Base-by-base conservation (phyloP, 2,888 invertebrate species). In the Lithophane leautieri region DNA sequence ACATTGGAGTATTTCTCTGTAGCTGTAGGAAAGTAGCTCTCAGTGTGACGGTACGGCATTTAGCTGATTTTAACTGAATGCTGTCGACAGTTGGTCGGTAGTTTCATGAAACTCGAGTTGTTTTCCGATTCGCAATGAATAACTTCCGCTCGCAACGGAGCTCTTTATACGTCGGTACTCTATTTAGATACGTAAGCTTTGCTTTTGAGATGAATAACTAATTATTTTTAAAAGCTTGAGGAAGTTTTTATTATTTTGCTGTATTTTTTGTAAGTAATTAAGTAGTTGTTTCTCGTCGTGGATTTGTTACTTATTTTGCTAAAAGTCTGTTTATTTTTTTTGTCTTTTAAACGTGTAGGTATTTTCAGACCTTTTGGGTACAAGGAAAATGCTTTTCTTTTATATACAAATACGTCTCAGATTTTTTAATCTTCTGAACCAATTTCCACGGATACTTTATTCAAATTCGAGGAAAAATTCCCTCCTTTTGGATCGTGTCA, bases 71-170 rank as follows among this genome's bases (percentile, higher is more conserved):
- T 34, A 68, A 42, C n/a, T 71, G 68, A 73, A 82, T 58, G 63
- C 63, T 82, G 73, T 73, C 40, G 52, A 54, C 50, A 71, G 58
- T 67, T 14, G 7, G 42, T 70, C 54, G 2, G 42, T 67, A 78
- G 82, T 85, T 85, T 58, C 70, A 62, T 61, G 73, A 78, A 83
- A 81, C 70, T 50, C 34, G 60, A 67, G 52, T 52, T 58, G 80
- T 60, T 80, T 79, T 70, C 61, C 69, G 19, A 85, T 69, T 73
- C 70, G 52, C 3, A 44, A 67, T 85, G 69, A 72, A 76, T 70
- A 70, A 70, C 56, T 78, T 72, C 76, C 65, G 52, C 44, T n/a
- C 40, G n/a, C 70, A 68, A 44, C 56, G 12, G 12, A 68, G 42
- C 54, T 54, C 42, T 79, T 50, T 60, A 56, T 7, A 34, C 28